phyloP scores from a whole-genome alignment of 2,797 vertebrate genomes.

The Dendrocincla fuliginosa region DNA sequence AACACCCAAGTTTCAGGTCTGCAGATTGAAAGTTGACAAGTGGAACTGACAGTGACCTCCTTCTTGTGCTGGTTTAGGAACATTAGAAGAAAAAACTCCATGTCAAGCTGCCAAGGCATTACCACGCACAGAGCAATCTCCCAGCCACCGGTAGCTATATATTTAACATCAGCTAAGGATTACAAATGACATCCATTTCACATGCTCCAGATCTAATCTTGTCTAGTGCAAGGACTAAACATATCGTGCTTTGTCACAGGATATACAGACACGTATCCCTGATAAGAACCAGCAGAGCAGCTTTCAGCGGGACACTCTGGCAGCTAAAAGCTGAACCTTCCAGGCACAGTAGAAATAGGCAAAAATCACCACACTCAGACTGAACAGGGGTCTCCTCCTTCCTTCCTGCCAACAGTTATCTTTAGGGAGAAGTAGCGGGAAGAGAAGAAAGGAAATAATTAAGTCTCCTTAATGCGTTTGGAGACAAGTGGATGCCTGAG shows the following conservation, averaged over 20 bases:
- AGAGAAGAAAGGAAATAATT: background rate
- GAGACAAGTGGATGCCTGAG: background rate
- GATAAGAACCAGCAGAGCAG: background rate
- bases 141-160: background rate
- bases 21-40: background rate
- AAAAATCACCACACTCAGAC: background rate
- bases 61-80: background rate
- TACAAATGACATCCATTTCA: conserved; percentile 6
- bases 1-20: background rate
- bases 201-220: background rate
- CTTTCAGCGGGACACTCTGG: background rate
- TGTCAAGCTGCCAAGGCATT: background rate
- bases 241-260: conserved; percentile 22
- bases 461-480: background rate
- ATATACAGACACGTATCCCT: background rate
- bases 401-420: background rate
- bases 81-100: background rate
- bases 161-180: background rate
- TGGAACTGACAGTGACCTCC: background rate
- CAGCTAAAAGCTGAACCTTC: background rate
- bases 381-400: background rate
- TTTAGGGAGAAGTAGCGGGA: background rate
- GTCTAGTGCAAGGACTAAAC: conserved; percentile 9
- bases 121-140: background rate
- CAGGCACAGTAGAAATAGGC: background rate